phyloP scores from a whole-genome alignment of 1,140 invertebrate genomes.

The Aphaenogaster floridana region DNA sequence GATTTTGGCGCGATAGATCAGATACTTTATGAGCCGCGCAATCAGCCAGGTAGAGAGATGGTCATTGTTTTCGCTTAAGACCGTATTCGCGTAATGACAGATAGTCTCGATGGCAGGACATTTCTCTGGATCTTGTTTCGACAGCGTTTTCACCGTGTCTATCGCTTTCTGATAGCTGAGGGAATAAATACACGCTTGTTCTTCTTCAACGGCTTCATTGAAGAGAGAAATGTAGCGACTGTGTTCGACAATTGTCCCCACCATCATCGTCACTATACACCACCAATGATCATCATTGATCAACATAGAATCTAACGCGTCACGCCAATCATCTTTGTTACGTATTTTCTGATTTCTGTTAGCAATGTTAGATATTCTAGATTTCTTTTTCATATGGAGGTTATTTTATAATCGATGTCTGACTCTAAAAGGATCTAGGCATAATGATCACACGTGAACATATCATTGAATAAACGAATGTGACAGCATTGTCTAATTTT shows the following conservation, averaged over 20 bases:
- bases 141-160: slow-evolving; percentile 66
- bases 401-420: neutral
- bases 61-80: slow-evolving; percentile 67
- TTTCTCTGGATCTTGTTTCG: slow-evolving; percentile 70
- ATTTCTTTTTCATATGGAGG: slow-evolving; percentile 23
- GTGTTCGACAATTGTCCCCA: slow-evolving; percentile 74
- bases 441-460: slow-evolving; percentile 6
- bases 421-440: neutral
- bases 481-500: neutral
- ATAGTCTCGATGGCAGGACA: slow-evolving; percentile 72
- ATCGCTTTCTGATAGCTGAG: slow-evolving; percentile 65
- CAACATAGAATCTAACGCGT: slow-evolving; percentile 63
- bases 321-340: slow-evolving; percentile 68
- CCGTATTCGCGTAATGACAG: slow-evolving; percentile 75
- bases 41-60: slow-evolving; percentile 74
- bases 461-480: neutral
- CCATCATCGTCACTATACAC: slow-evolving; percentile 79
- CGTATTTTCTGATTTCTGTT: slow-evolving; percentile 2
- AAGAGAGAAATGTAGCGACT: slow-evolving; percentile 73
- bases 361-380: neutral
- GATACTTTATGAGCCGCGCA: slow-evolving; percentile 79
- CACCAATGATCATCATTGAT: slow-evolving; percentile 82
- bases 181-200: slow-evolving; percentile 69
- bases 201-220: slow-evolving; percentile 72
- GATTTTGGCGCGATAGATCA: slow-evolving; percentile 79